Percentiles rank a stretch among this genome's conserved stretches.
Evolutionary conservation across 2,888 invertebrate genomes (phyloP).

Genomic region (Ectropis crepuscularia): DNA sequence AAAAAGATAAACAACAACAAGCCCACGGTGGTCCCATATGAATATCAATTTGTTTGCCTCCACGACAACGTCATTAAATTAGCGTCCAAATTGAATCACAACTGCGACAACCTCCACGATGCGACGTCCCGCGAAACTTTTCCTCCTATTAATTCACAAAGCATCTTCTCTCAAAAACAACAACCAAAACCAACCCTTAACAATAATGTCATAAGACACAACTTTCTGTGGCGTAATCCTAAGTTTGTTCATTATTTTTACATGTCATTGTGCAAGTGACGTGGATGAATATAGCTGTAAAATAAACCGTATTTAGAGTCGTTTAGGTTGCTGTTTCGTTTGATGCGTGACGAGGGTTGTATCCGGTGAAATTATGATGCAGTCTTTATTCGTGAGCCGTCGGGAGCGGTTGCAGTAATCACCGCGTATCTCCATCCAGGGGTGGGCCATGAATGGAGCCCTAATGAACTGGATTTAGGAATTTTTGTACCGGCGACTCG

Average conservation of each 20-base stretch:
- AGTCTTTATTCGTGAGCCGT: slow-evolving; percentile 85
- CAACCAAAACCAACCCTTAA: slow-evolving; percentile 64
- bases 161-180: slow-evolving; percentile 65
- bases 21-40: slow-evolving; percentile 79
- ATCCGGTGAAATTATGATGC: slow-evolving; percentile 85
- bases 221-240: slow-evolving; percentile 57
- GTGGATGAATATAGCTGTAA: slow-evolving; percentile 56
- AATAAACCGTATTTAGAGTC: slow-evolving; percentile 62
- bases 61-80: slow-evolving; percentile 82
- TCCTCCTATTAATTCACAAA: slow-evolving; percentile 84
- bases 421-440: slow-evolving; percentile 85
- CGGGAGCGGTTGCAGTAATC: slow-evolving; percentile 85
- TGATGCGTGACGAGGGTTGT: slow-evolving; percentile 66
- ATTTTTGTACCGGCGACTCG: slow-evolving; percentile 82
- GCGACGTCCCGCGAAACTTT: slow-evolving; percentile 81
- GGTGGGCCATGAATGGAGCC: slow-evolving; percentile 83
- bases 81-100: slow-evolving; percentile 85
- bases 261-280: slow-evolving; percentile 85
- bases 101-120: slow-evolving; percentile 83
- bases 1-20: slow-evolving; percentile 71
- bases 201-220: slow-evolving; percentile 58
- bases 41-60: slow-evolving; percentile 83
- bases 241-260: slow-evolving; percentile 85
- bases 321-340: slow-evolving; percentile 68
- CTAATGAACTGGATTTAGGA: slow-evolving; percentile 86